phyloP scores from a whole-genome alignment of 2,113 vertebrate species.

The Scortum barcoo region DNA sequence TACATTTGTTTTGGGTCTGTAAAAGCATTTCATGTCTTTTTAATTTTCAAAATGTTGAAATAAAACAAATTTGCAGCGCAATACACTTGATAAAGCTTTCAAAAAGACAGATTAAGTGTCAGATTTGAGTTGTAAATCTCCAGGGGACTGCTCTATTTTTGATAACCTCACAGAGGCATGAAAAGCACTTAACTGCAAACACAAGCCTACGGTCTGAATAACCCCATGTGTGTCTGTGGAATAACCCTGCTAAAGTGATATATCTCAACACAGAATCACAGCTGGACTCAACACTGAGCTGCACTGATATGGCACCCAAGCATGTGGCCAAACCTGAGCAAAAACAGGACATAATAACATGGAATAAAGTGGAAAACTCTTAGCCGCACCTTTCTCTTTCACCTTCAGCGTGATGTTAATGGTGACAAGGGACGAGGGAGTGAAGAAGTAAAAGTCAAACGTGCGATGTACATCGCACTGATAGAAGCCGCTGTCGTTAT shows the following conservation, averaged over 20 bases:
- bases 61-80: background rate
- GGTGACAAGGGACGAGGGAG: constrained; percentile 75
- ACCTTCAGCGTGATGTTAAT: constrained; percentile 89
- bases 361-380: constrained; percentile 2
- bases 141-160: background rate
- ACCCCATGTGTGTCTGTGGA: background rate
- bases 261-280: background rate
- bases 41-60: background rate
- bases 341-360: background rate
- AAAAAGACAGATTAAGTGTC: background rate
- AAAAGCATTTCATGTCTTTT: background rate
- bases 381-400: constrained; percentile 86
- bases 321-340: background rate
- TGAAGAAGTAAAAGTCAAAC: constrained; percentile 90
- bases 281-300: background rate
- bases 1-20: background rate
- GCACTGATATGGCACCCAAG: background rate
- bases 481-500: constrained; percentile 90
- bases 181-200: background rate
- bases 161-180: background rate
- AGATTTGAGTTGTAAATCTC: constrained; percentile 5
- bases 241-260: background rate
- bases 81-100: background rate
- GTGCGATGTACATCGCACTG: constrained; percentile 88
- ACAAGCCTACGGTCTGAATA: constrained; percentile 1